phyloP scores from a whole-genome alignment of 2,797 vertebrate genomes.

The Sebastes vulpes region DNA sequence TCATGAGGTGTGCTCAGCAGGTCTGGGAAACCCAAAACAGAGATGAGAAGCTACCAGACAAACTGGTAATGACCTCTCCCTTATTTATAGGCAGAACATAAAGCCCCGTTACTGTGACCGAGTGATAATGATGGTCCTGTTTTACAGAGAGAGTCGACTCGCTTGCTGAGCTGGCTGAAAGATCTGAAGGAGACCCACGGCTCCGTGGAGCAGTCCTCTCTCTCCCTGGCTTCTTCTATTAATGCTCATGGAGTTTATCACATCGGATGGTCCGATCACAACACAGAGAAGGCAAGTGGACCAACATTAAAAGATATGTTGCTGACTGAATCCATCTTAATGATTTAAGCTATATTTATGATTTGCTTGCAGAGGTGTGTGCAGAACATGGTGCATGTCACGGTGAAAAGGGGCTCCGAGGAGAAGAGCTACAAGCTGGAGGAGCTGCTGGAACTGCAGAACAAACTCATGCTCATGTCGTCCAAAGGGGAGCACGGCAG shows the following conservation, averaged over 20 bases:
- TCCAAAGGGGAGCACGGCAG: constrained; percentile 83
- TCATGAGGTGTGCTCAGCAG: constrained; percentile 67
- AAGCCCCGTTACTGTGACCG: neutral
- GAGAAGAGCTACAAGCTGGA: constrained; percentile 74
- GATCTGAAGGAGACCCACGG: constrained; percentile 85
- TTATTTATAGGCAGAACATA: neutral
- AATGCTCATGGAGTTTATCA: constrained; percentile 82
- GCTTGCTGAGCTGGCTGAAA: constrained; percentile 82
- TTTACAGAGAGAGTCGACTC: constrained; percentile 79
- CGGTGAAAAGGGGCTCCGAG: constrained; percentile 34
- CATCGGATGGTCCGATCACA: constrained; percentile 68
- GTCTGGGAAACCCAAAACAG: constrained; percentile 75
- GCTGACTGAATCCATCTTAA: neutral
- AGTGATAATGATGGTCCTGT: neutral
- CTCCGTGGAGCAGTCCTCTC: constrained; percentile 86
- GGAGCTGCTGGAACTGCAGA: constrained; percentile 85
- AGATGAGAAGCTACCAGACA: constrained; percentile 81
- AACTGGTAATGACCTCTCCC: constrained; percentile 69
- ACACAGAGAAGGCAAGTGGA: constrained; percentile 63
- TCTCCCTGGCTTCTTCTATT: constrained; percentile 83
- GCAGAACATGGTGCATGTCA: constrained; percentile 58
- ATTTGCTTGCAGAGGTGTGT: constrained; percentile 64
- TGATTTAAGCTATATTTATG: neutral
- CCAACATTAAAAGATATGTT: no score
- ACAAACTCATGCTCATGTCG: constrained; percentile 88